Evolutionary conservation across 1,140 invertebrate genomes (phyloP).

Genomic region (Brachionus manjavacas): DNA sequence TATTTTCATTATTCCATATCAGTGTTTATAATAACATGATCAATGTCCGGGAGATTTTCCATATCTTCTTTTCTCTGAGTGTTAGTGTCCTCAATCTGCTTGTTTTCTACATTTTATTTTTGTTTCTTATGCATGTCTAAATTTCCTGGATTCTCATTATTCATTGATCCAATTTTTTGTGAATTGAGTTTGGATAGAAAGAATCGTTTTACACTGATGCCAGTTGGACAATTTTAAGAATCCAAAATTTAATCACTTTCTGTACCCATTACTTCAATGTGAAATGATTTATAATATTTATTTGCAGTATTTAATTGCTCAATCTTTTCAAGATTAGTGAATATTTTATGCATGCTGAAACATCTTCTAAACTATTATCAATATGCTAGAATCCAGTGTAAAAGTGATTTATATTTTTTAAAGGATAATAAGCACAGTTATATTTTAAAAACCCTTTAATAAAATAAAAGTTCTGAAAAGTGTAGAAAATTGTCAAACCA

Average conservation of each 20-base stretch:
- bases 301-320: background rate
- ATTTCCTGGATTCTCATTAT: background rate
- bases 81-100: background rate
- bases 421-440: too few relatives aligned
- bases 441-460: too few relatives aligned
- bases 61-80: background rate
- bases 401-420: background rate
- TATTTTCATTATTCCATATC: background rate
- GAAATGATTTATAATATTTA: constrained; percentile 22
- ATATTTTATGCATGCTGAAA: background rate
- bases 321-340: background rate
- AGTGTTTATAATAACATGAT: background rate
- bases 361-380: constrained; percentile 1
- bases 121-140: background rate
- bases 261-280: background rate
- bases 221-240: background rate
- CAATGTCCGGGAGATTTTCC: background rate
- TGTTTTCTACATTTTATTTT: background rate
- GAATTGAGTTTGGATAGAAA: background rate
- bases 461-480: too few relatives aligned
- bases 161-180: background rate
- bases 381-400: background rate
- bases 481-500: too few relatives aligned
- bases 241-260: background rate
- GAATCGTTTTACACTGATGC: background rate